Evolutionary conservation across 2,888 invertebrate genomes (phyloP).

Genomic region (Scaeva pyrastri): DNA sequence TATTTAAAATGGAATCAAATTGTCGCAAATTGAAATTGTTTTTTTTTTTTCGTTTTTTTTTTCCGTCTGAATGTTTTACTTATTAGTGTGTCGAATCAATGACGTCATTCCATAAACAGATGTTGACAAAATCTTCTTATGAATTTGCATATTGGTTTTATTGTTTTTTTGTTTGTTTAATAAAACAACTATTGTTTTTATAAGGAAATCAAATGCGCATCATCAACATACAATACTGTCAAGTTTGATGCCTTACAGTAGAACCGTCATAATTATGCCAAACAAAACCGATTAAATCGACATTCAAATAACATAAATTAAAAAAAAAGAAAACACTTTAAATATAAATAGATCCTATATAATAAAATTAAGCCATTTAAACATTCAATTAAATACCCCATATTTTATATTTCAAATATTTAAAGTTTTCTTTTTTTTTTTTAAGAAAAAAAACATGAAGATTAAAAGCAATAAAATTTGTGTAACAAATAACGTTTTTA

Average conservation of each 20-base stretch:
- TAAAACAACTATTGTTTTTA: not conserved
- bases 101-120: not conserved
- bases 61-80: not conserved
- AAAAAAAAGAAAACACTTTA: no score
- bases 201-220: not conserved
- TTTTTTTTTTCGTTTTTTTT: not conserved
- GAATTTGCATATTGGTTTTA: not conserved
- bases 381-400: not conserved
- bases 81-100: not conserved
- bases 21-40: not conserved
- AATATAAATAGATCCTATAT: not conserved
- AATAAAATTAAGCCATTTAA: not conserved
- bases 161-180: not conserved
- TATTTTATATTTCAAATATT: slow-evolving; percentile 12
- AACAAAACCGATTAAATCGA: no score
- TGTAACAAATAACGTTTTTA: not conserved
- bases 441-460: not conserved
- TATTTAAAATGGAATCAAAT: not conserved
- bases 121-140: slow-evolving; percentile 1
- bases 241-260: no score
- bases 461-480: slow-evolving; percentile 11
- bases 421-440: not conserved
- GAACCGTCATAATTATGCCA: no score
- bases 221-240: no score
- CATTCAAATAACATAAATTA: no score